Conservation (phyloP, 2,113 vertebrate species). For the Protobothrops flavoviridis region DNA sequence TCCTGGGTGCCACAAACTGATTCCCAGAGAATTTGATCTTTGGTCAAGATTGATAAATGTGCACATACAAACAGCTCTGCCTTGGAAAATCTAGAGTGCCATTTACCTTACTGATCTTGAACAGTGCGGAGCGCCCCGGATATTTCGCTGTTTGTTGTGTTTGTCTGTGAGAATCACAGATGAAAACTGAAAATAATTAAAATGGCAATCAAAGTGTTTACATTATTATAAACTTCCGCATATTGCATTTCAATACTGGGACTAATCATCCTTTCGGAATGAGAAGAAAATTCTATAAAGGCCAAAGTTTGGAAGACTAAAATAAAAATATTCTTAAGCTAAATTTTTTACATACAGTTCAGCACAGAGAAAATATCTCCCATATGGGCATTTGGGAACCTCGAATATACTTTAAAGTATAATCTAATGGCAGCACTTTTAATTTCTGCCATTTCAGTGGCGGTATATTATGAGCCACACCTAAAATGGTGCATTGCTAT, state of each 20-base stretch:
- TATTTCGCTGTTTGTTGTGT: neutral
- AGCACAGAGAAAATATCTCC: neutral
- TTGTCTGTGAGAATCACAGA: neutral
- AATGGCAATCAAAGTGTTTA: neutral
- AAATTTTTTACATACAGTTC: neutral
- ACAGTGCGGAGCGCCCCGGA: neutral
- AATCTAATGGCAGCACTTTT: neutral
- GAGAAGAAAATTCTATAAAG: neutral
- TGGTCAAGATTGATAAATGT: neutral
- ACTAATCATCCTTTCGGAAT: neutral
- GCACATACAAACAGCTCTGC: neutral
- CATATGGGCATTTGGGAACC: neutral
- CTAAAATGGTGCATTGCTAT: constrained; percentile 6
- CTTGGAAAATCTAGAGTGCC: neutral
- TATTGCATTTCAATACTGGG: neutral
- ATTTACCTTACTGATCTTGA: neutral
- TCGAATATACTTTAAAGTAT: neutral
- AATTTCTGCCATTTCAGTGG: constrained; percentile 4
- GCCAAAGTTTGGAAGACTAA: neutral
- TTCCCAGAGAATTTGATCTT: neutral
- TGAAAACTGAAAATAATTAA: neutral
- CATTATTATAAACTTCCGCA: neutral
- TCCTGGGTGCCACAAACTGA: neutral
- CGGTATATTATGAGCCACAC: neutral
- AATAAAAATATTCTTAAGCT: neutral